Base-by-base conservation (phyloP, 2,797 vertebrate species). In the Arrhamphus sclerolepis region DNA sequence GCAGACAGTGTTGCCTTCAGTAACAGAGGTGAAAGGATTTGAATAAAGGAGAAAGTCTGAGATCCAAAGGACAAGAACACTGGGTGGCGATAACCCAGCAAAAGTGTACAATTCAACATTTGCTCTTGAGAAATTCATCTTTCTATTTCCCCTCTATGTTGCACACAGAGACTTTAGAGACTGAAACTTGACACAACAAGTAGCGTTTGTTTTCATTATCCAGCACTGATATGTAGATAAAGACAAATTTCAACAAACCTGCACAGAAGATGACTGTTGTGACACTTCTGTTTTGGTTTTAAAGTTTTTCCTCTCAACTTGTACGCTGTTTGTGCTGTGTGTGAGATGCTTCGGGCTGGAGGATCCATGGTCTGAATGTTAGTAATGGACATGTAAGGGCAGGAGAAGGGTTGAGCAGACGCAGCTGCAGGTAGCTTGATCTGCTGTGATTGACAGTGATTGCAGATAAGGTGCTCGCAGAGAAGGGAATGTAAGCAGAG, bases 371-470 rank as follows among this genome's bases (percentile, higher is more conserved):
- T 42, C 39, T 2, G 28, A 53, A 55, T 29, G 71, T 43, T 64
- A 26, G 67, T 73, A 66, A 76, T 70, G 64, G 75, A 78, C 75
- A 70, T 72, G 66, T 63, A 65, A 56, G 42, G 70, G 55, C 61
- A 52, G 63, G 65, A 51, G 26, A 19, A 41, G 57, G 55, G 74
- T 65, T 38, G 58, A 56, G 69, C 49, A 19, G 82, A 75, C 81
- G 80, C 80, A 78, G 86, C 86, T 89, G 88, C 67, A 87, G 85
- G 87, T 84, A 78, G 84, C 79, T 77, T 85, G 85, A 89, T 89
- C 83, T 85, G 77, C 73, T 84, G 83, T 91, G 91, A 92, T 83
- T 92, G 92, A 91, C 89, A 90, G 88, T 43, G 84, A 91, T 89
- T 89, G 83, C 81, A 88, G 91, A 92, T 91, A 91, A 89, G 85